A percentile compares a stretch with the other conserved stretches of the same genome.
These are phyloP conservation scores for Falco columbarius DNA, from an alignment of 2,797 vertebrate genomes.

Conservation along the genomic window DNA sequence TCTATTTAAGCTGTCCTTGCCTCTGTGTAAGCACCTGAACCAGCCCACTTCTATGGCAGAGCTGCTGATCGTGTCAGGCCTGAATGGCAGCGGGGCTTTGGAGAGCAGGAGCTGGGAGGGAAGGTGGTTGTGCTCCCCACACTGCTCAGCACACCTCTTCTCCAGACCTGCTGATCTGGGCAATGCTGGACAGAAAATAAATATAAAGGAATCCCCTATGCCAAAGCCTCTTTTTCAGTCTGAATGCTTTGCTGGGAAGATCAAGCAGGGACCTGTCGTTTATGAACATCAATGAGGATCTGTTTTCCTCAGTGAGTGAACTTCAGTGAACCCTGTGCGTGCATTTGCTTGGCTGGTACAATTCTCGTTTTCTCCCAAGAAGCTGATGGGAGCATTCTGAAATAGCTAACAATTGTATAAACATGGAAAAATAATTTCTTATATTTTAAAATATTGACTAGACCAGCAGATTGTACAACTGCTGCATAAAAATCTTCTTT, in stretches of 20 bases:
- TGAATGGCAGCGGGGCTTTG: not conserved
- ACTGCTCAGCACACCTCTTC: not conserved
- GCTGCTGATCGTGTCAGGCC: not conserved
- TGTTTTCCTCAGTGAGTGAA: not conserved
- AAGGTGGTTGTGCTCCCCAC: not conserved
- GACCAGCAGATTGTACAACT: not conserved
- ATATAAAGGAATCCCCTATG: not conserved
- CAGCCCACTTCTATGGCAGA: not conserved
- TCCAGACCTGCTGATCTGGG: not conserved
- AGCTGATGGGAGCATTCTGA: not conserved
- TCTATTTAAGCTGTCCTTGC: not conserved
- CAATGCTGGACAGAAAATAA: not conserved
- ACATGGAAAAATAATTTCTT: not conserved
- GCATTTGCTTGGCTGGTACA: not conserved
- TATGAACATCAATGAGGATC: not conserved
- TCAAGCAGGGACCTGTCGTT: not conserved
- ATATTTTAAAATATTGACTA: constrained; percentile 8
- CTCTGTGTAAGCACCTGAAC: not conserved
- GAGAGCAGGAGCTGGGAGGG: not conserved
- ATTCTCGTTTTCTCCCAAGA: not conserved
- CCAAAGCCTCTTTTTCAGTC: not conserved
- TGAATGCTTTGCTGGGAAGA: not conserved
- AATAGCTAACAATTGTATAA: not conserved
- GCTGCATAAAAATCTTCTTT: not conserved
- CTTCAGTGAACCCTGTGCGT: not conserved